A percentile compares a stretch with the other conserved stretches of the same genome.
Evolutionary conservation across 2,113 vertebrate genomes (phyloP).

Genomic region (Panthera leo): DNA sequence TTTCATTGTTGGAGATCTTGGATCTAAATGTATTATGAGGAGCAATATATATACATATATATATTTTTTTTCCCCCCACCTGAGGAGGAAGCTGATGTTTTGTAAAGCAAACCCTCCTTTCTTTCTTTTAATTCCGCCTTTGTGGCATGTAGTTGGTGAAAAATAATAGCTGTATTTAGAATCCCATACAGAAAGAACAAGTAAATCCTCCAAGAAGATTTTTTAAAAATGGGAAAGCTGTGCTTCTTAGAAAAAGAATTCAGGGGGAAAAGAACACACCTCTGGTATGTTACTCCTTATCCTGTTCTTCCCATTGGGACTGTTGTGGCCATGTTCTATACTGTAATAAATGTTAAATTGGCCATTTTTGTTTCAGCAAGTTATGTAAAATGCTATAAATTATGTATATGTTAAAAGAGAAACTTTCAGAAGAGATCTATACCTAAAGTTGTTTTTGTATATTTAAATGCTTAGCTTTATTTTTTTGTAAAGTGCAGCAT

Average conservation of each 20-base stretch:
- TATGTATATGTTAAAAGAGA: conserved; percentile 80
- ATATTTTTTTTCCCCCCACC: neutral
- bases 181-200: neutral
- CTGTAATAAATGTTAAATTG: conserved; percentile 58
- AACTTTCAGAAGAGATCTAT: conserved; percentile 73
- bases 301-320: conserved; percentile 43
- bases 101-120: conserved; percentile 35
- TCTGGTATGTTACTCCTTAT: conserved; percentile 22
- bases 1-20: neutral
- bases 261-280: neutral
- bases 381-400: conserved; percentile 79
- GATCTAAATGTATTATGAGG: neutral
- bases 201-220: neutral
- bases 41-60: neutral
- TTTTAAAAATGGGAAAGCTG: neutral
- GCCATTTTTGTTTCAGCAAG: conserved; percentile 78
- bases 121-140: neutral
- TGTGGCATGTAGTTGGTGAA: conserved; percentile 35
- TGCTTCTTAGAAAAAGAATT: conserved; percentile 32
- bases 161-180: conserved; percentile 39
- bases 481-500: conserved; percentile 87
- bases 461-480: conserved; percentile 88
- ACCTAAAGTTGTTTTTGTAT: conserved; percentile 84
- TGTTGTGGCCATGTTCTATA: conserved; percentile 60
- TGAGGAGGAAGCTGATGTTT: conserved; percentile 37